Conservation (phyloP, 2,113 vertebrate species). For the Daboia siamensis region DNA sequence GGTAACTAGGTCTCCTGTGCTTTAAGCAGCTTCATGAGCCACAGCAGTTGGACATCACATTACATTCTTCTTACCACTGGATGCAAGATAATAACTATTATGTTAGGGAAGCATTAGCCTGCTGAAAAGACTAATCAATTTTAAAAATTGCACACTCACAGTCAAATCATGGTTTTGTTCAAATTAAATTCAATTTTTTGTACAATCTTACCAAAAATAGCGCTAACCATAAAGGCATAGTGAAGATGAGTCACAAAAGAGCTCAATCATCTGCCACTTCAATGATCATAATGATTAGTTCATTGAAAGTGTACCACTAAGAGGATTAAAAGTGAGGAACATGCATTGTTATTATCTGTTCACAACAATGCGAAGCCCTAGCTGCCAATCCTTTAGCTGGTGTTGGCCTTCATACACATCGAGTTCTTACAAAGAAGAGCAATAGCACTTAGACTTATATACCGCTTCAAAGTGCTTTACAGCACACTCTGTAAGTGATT, state of each 20-base stretch:
- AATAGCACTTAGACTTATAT: neutral
- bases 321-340: neutral
- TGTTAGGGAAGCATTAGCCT: neutral
- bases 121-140: neutral
- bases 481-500: neutral
- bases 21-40: neutral
- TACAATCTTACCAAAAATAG: neutral
- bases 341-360: neutral
- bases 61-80: neutral
- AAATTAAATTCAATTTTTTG: neutral
- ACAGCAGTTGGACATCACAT: neutral
- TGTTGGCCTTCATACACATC: neutral
- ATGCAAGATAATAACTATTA: neutral
- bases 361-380: neutral
- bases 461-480: neutral
- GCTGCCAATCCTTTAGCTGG: neutral
- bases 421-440: neutral
- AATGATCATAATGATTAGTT: neutral
- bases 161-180: neutral
- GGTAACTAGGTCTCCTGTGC: neutral
- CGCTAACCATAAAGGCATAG: neutral
- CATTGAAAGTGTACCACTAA: neutral
- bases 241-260: neutral
- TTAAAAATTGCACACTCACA: neutral
- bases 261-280: neutral